phyloP scores from a whole-genome alignment of 2,797 vertebrate species.

The Xenopus petersii region DNA sequence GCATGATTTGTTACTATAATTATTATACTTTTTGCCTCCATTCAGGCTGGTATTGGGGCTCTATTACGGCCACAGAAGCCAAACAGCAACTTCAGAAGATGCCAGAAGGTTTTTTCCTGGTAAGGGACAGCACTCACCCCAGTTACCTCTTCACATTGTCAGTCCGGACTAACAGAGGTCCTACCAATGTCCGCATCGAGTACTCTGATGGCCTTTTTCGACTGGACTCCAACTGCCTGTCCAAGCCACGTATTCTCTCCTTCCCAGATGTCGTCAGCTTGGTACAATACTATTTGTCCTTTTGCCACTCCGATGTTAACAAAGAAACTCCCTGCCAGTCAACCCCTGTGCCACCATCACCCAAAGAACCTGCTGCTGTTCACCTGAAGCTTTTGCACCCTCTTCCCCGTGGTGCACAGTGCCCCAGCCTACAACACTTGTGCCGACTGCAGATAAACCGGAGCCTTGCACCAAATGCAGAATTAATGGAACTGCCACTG shows the following conservation, averaged over 20 bases:
- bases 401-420: constrained; percentile 72
- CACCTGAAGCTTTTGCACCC: constrained; percentile 85
- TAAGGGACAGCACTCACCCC: constrained; percentile 96
- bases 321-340: constrained; percentile 58
- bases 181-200: constrained; percentile 95
- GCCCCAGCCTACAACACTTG: constrained; percentile 91
- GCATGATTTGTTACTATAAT: not conserved
- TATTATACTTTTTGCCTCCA: constrained; percentile 18
- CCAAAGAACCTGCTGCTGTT: constrained; percentile 70
- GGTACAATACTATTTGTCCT: constrained; percentile 91
- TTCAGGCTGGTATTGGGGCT: constrained; percentile 97
- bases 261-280: constrained; percentile 90
- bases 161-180: constrained; percentile 88
- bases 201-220: constrained; percentile 86
- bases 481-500: constrained; percentile 78
- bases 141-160: constrained; percentile 94
- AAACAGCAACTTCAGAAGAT: constrained; percentile 90
- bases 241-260: constrained; percentile 83
- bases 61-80: constrained; percentile 88
- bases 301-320: constrained; percentile 65
- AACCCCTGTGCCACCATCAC: constrained; percentile 63
- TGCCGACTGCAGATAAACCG: constrained; percentile 87
- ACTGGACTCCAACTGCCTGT: constrained; percentile 90
- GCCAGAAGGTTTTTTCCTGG: constrained; percentile 89
- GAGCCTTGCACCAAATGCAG: constrained; percentile 55